A percentile compares a stretch with the other conserved stretches of the same genome.
Evolutionary conservation across 2,888 invertebrate species (phyloP).

Genomic region (Copidosoma aretas): DNA sequence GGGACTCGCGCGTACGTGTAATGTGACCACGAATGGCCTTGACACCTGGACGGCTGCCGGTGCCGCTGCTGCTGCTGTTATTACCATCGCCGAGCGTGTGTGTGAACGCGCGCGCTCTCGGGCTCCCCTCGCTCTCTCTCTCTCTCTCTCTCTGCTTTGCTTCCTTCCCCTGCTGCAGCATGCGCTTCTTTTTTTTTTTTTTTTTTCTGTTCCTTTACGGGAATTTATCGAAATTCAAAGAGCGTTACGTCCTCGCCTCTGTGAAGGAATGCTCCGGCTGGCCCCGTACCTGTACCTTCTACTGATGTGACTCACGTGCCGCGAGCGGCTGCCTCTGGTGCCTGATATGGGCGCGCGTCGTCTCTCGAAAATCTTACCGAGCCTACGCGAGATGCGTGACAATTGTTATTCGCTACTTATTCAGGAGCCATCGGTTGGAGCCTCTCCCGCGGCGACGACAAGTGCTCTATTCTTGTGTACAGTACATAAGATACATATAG

Average conservation of each 20-base stretch:
- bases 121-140: not conserved
- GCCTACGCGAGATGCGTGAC: constrained; percentile 23
- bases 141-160: not conserved
- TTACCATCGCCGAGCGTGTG: constrained; percentile 16
- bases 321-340: not conserved
- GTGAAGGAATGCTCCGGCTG: constrained; percentile 23
- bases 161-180: not conserved
- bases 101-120: constrained; percentile 23
- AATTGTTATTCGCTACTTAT: constrained; percentile 32
- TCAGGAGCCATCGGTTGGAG: constrained; percentile 1
- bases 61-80: not conserved
- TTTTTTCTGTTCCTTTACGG: constrained; percentile 11
- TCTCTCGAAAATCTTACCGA: constrained; percentile 11
- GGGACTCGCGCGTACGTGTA: constrained; percentile 45
- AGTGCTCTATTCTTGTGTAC: not conserved
- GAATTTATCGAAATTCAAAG: constrained; percentile 40
- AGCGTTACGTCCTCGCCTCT: constrained; percentile 26
- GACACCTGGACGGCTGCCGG: constrained; percentile 37
- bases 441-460: not conserved
- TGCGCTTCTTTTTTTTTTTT: not conserved
- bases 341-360: not conserved
- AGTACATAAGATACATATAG: too few relatives aligned
- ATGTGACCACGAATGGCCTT: constrained; percentile 42
- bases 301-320: constrained; percentile 32
- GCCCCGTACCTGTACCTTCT: too few relatives aligned